Percentiles rank a stretch among this genome's conserved stretches.
Evolutionary conservation across 2,888 invertebrate genomes (phyloP).

Genomic region (Catocala nupta): DNA sequence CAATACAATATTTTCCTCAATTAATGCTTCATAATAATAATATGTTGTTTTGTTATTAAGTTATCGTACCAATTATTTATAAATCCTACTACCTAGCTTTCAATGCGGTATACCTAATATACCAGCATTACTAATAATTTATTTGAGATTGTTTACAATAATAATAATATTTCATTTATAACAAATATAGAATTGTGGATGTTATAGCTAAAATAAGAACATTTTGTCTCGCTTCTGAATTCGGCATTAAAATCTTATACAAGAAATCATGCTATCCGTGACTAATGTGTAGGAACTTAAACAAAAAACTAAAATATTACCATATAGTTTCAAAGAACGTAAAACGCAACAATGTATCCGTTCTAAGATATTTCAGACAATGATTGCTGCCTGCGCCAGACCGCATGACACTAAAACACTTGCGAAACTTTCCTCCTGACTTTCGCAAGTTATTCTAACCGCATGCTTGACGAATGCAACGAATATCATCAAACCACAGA

Average conservation of each 20-base stretch:
- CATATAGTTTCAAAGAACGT: conserved; percentile 6
- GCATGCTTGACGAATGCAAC: conserved; percentile 57
- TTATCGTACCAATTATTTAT: neutral
- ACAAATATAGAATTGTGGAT: too few species aligned
- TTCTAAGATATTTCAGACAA: conserved; percentile 42
- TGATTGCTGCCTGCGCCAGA: conserved; percentile 47
- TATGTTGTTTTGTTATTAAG: conserved; percentile 1
- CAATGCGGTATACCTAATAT: neutral
- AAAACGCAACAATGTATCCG: conserved; percentile 14
- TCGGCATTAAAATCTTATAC: too few species aligned
- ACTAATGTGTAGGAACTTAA: too few species aligned
- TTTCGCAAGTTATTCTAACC: conserved; percentile 67
- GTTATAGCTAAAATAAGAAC: too few species aligned
- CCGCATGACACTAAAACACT: conserved; percentile 57
- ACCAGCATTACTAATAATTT: neutral
- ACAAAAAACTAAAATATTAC: too few species aligned
- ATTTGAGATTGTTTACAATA: neutral
- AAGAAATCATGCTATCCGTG: too few species aligned
- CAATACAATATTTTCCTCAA: conserved; percentile 19
- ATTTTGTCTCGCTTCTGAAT: too few species aligned
- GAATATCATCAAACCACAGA: conserved; percentile 65
- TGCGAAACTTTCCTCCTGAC: conserved; percentile 64
- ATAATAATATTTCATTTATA: too few species aligned
- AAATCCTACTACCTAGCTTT: neutral
- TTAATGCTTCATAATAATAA: conserved; percentile 11